phyloP scores from a whole-genome alignment of 2,888 invertebrate species.

The Ophion obscuratus region DNA sequence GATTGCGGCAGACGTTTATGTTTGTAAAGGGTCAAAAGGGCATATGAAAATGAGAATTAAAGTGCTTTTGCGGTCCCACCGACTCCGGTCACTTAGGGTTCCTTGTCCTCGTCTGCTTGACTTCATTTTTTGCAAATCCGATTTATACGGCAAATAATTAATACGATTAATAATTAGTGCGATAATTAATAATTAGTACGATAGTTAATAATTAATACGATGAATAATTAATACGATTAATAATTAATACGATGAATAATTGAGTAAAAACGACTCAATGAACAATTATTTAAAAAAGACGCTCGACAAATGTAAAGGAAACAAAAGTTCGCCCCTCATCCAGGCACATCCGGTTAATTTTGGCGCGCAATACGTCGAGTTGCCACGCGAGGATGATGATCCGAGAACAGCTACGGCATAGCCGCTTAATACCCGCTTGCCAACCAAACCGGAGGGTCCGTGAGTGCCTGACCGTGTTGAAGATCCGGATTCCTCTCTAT shows the following conservation, averaged over 20 bases:
- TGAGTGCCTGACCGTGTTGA: conserved; percentile 63
- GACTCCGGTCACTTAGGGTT: neutral
- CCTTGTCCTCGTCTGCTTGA: neutral
- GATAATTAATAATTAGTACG: no score
- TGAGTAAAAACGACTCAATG: no score
- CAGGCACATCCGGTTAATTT: neutral
- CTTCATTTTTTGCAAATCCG: neutral
- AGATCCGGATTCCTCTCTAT: conserved; percentile 40
- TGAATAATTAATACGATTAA: no score
- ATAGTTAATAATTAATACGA: no score
- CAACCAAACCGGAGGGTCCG: conserved; percentile 33
- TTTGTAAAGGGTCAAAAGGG: neutral
- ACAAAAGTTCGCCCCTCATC: neutral
- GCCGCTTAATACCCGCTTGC: conserved; percentile 35
- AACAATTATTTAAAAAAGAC: neutral
- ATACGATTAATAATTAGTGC: no score
- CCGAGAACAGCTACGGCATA: conserved; percentile 28
- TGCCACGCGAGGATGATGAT: conserved; percentile 50
- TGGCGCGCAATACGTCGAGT: neutral
- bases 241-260: no score
- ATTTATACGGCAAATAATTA: no score
- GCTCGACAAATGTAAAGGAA: neutral
- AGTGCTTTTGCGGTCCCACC: neutral
- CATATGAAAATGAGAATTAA: neutral
- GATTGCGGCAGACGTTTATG: neutral